phyloP scores from a whole-genome alignment of 2,797 vertebrate species.

The Pristis pectinata region DNA sequence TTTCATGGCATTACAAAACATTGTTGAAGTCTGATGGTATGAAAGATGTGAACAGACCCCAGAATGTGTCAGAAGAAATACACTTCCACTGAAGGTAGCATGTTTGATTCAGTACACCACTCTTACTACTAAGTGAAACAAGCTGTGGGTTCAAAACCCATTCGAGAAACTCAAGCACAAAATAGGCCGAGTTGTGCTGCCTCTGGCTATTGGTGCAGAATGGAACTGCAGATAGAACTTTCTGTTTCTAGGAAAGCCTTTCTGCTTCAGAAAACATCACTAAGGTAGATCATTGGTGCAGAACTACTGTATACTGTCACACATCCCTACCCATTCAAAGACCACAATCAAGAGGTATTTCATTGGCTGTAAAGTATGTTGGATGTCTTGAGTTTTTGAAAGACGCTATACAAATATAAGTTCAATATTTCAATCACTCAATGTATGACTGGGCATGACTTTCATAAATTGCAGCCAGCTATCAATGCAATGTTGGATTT shows the following conservation, averaged over 20 bases:
- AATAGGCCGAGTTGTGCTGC: too few relatives aligned
- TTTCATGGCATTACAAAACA: too few relatives aligned
- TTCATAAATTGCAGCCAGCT: neutral
- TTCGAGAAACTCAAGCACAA: neutral
- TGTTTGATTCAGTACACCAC: neutral
- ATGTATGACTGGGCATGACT: neutral
- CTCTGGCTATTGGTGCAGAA: too few relatives aligned
- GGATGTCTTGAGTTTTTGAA: too few relatives aligned
- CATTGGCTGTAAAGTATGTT: neutral
- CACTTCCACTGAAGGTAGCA: neutral
- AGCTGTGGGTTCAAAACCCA: neutral
- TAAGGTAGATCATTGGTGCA: neutral
- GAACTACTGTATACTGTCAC: neutral
- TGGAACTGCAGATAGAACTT: too few relatives aligned
- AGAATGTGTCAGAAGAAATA: neutral
- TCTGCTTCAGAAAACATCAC: neutral
- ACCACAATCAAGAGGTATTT: neutral
- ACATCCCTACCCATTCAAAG: neutral
- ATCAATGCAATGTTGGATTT: neutral
- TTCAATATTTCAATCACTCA: neutral
- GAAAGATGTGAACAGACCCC: too few relatives aligned
- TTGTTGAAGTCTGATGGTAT: too few relatives aligned
- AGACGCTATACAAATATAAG: neutral
- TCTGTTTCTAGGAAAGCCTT: neutral
- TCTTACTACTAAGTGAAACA: neutral